Base-by-base conservation (phyloP, 2,113 vertebrate genomes). In the Sceloporus undulatus region DNA sequence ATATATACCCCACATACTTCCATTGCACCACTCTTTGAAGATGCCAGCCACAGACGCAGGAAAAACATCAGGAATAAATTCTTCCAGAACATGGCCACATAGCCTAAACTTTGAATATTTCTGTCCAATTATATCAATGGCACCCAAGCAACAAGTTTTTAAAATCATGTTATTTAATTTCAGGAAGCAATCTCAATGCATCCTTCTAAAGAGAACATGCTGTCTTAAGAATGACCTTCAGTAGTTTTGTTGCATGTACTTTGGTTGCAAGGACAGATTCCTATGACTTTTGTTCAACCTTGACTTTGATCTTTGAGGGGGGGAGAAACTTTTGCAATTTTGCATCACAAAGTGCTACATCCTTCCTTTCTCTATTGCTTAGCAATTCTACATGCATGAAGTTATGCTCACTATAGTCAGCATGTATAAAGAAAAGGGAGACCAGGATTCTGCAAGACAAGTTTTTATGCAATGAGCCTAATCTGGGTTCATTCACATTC, bases 141-240 rank as follows among this genome's bases (percentile, higher is more conserved):
- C 42, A 87, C 9, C 29, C 14, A 68, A 11, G 68, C 10, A 40
- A 25, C 5, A 52, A 29, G 68, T 8, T 82, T 71, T 66, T 81
- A 5, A 54, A 62, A 88, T 23, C 21, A 25, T 68, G 19, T 68
- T 9, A 68, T 27, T 68, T 68, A 9, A 23, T 68, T 68, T 68
- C 21, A 9, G 18, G 68, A 70, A 88, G 62, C 79, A 78, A 34
- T 34, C 25, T 71, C 6, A 25, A 48, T 42, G 8, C 40, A 90
- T 48, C n/a, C 34, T 59, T 65, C 56, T 34, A 85, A 65, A 92
- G 75, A 91, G 68, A 93, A 93, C 34, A 66, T 25, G 25, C 38
- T 90, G 52, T 81, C 87, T 91, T 84, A 79, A 54, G 19, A 93
- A 85, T 87, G 89, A 85, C 92, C 79, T 91, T 94, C 85, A 91